A percentile compares a stretch with the other conserved stretches of the same genome.
Conservation (phyloP, 2,888 invertebrate genomes). For the Stramonita haemastoma region DNA sequence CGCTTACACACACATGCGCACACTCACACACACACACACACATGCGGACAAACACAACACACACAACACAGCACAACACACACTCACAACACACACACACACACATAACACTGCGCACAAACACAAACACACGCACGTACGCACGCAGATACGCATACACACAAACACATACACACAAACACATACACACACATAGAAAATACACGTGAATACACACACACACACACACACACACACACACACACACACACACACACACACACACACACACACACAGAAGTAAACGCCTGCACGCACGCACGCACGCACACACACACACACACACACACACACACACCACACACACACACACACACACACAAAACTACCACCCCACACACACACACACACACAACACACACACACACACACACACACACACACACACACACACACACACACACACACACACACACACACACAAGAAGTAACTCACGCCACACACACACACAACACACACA, state of each 20-base stretch:
- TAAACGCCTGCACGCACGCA: not conserved
- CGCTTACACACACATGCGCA: not conserved
- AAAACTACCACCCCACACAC: not conserved
- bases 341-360: not conserved
- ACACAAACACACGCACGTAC: not conserved
- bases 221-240: not conserved
- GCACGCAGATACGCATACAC: not conserved
- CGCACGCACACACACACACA: not conserved
- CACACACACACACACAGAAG: not conserved
- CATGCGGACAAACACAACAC: not conserved
- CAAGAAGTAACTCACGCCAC: not conserved
- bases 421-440: not conserved
- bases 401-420: not conserved
- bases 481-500: too few relatives aligned
- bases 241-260: not conserved
- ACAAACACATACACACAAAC: not conserved
- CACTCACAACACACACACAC: not conserved
- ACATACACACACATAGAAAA: not conserved
- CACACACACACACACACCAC: not conserved
- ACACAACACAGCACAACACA: not conserved
- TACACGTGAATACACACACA: not conserved
- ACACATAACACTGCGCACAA: not conserved
- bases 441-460: not conserved
- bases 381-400: not conserved
- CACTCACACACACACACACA: not conserved